Conservation (phyloP, 2,888 invertebrate species). For the Dexiosoma caninum region DNA sequence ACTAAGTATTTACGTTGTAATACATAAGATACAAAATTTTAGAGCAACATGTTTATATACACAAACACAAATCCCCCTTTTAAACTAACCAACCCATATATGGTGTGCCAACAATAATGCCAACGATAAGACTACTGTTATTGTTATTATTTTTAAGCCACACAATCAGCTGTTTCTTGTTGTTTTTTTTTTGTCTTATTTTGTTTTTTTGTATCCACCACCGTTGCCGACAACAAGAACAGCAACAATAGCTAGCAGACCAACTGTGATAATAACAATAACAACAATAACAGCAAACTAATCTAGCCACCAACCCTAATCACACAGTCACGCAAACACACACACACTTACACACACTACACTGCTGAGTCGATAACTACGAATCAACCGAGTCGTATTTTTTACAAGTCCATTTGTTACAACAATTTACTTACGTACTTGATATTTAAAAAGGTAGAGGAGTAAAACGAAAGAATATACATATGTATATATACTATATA, state of each 20-base stretch:
- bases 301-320: slow-evolving; percentile 36
- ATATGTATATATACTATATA: too few relatives aligned
- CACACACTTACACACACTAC: too few relatives aligned
- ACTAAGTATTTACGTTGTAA: not conserved
- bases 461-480: not conserved
- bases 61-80: not conserved
- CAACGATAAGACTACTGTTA: not conserved
- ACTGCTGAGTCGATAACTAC: not conserved
- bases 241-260: not conserved
- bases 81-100: not conserved
- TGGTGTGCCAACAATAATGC: slow-evolving; percentile 8
- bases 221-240: not conserved
- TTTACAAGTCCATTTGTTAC: slow-evolving; percentile 11
- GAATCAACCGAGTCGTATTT: not conserved
- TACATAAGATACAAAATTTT: not conserved
- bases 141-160: slow-evolving; percentile 33
- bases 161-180: slow-evolving; percentile 55
- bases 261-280: slow-evolving; percentile 10
- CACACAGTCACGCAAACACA: too few relatives aligned
- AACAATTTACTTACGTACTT: slow-evolving; percentile 3
- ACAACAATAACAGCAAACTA: not conserved
- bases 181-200: too few relatives aligned
- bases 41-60: too few relatives aligned
- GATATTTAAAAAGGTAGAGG: not conserved
- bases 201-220: slow-evolving; percentile 35